Conservation (phyloP, 2,888 invertebrate genomes). For the Tinea semifulvella region DNA sequence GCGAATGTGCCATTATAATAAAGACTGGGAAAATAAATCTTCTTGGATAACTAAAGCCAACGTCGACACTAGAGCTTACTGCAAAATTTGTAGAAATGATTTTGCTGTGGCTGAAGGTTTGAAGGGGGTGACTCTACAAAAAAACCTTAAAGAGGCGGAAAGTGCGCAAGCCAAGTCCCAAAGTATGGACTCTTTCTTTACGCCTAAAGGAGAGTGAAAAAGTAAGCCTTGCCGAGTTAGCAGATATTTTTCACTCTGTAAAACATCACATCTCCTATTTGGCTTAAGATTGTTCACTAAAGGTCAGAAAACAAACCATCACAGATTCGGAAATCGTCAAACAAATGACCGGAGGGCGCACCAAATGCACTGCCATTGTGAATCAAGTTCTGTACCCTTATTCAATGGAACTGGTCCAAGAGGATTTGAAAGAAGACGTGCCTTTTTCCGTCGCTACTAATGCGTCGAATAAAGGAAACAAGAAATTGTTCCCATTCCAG, state of each 20-base stretch:
- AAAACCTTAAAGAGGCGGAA: conserved; percentile 4
- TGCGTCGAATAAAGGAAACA: conserved; percentile 20
- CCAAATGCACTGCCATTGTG: conserved; percentile 21
- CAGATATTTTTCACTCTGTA: conserved; percentile 22
- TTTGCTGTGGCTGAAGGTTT: not conserved
- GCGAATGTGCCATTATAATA: too few relatives aligned
- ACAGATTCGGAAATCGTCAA: conserved; percentile 20
- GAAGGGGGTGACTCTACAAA: not conserved
- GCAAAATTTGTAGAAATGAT: not conserved
- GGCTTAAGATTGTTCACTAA: conserved; percentile 21
- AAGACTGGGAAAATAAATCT: too few relatives aligned
- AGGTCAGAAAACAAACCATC: conserved; percentile 20
- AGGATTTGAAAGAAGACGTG: conserved; percentile 16
- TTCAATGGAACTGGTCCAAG: too few relatives aligned
- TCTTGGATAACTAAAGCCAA: conserved; percentile 4
- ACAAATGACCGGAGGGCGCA: conserved; percentile 21
- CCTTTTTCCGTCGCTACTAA: conserved; percentile 19
- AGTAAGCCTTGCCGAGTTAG: conserved; percentile 21
- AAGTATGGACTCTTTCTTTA: conserved; percentile 5
- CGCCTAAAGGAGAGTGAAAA: conserved; percentile 18
- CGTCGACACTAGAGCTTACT: not conserved
- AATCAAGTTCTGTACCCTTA: conserved; percentile 21
- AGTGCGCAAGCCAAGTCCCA: conserved; percentile 5
- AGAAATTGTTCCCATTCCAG: conserved; percentile 19
- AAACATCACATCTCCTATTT: conserved; percentile 23